These are phyloP conservation scores for Habropoda laboriosa DNA, from an alignment of 1,140 invertebrate genomes.

Conservation along the genomic window DNA sequence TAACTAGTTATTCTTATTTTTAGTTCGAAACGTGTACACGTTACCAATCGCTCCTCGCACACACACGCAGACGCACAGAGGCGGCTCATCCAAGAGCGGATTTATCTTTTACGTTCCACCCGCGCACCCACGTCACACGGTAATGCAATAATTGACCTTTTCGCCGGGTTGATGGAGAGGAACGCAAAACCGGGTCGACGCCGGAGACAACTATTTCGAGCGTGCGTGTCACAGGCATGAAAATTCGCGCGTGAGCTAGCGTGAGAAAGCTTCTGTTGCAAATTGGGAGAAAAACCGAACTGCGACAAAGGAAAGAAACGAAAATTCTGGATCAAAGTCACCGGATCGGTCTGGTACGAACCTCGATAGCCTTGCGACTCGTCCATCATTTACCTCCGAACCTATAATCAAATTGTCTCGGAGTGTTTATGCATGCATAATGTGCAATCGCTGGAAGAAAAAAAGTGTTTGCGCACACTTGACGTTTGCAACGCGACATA, in stretches of 20 bases:
- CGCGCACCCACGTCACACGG: conserved; percentile 26
- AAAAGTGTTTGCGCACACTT: too few species aligned
- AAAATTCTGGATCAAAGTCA: not conserved
- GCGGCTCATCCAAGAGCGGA: conserved; percentile 6
- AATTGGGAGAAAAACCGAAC: not conserved
- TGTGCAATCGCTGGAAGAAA: too few species aligned
- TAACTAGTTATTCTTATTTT: conserved; percentile 26
- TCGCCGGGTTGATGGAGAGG: conserved; percentile 14
- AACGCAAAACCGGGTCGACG: conserved; percentile 22
- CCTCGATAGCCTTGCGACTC: too few species aligned
- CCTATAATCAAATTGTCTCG: too few species aligned
- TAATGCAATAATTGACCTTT: conserved; percentile 40
- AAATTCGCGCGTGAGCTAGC: not conserved
- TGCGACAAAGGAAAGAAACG: too few species aligned
- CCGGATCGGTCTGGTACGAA: too few species aligned
- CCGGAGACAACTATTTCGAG: conserved; percentile 3
- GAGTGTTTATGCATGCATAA: too few species aligned
- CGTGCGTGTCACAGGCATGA: not conserved
- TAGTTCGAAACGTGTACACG: not conserved
- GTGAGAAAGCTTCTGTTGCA: not conserved
- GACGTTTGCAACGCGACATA: too few species aligned
- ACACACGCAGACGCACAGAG: not conserved
- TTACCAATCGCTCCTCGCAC: not conserved
- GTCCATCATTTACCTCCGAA: too few species aligned
- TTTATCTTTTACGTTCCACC: conserved; percentile 6